Evolutionary conservation across 2,797 vertebrate species (phyloP), one percentile per base, ranked within the genome.

Genomic region (Distichodus sexfasciatus): DNA sequence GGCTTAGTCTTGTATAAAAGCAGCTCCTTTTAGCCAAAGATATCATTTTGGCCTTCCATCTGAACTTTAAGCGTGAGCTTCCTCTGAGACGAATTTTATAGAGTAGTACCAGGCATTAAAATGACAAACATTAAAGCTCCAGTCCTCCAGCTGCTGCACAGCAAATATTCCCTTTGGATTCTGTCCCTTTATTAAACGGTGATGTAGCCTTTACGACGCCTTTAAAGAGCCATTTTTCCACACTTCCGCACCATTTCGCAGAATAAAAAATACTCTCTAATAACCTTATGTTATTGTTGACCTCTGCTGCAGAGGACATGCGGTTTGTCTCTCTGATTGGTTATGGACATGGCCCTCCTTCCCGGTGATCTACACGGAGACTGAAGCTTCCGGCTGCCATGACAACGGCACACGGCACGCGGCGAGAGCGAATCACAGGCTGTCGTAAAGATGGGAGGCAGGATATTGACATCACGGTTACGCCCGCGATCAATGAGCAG

Each of bases 341-440:
- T 41, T 63, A 15, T 53, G 41, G 14, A 17, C 63, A 48, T 71
- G 57, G 47, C 62, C 43, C 26, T 69, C 66, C 53, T 55, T 44
- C 29, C 53, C 44, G 53, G 38, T 23, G 48, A 57, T 64, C 23
- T 54, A 64, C 59, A 58, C 50, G 59, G 51, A 58, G 35, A 63
- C 41, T 41, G 28, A 69, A 58, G 53, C 59, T 58, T 63, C 58
- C n/a, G 51, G 66, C 60, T 74, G 72, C 51, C 72, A 74, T 64
- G 72, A 60, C 7, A 48, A 69, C 61, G 31, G 43, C 51, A 55
- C 36, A 61, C 58, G 44, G 46, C 19, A 44, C 28, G 43, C 33
- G 29, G 11, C 17, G 21, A 69, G 21, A 57, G 36, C 26, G 57
- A 69, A 74, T 74, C 60, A 44, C 38, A 40, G 44, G 28, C 15